Conservation (phyloP, 2,797 vertebrate genomes). For the Leptoclinus maculatus region DNA sequence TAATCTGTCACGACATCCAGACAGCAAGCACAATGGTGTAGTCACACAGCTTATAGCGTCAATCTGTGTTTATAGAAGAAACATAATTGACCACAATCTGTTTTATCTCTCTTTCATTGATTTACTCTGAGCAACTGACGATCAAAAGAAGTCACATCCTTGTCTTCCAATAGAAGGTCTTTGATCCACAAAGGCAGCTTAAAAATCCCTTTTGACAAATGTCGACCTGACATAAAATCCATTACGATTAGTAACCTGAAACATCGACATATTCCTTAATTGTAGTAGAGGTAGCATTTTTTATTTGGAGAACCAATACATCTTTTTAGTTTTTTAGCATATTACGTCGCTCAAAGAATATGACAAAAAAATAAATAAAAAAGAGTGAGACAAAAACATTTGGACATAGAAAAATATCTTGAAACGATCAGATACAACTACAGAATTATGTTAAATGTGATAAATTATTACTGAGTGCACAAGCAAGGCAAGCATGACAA, state of each 20-base stretch:
- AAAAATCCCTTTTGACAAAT: background rate
- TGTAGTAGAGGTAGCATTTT: background rate
- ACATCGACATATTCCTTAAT: background rate
- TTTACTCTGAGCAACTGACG: conserved; percentile 13
- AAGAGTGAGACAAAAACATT: background rate
- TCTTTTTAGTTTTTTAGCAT: background rate
- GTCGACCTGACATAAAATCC: background rate
- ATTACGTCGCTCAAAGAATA: background rate
- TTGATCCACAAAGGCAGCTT: background rate
- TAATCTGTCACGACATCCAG: conserved; percentile 2
- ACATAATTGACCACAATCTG: background rate
- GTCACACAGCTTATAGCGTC: conserved; percentile 2
- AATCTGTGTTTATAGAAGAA: background rate
- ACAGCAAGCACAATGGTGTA: conserved; percentile 5
- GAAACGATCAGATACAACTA: background rate
- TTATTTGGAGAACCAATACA: background rate
- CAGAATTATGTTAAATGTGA: background rate
- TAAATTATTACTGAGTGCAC: background rate
- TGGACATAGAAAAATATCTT: background rate
- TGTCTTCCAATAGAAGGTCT: background rate
- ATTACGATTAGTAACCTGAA: background rate
- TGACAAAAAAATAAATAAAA: no score
- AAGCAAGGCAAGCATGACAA: background rate
- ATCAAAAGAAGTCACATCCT: background rate
- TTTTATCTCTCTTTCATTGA: background rate